Conservation (phyloP, 1,140 invertebrate species). For the Druon quercuslanigerum region DNA sequence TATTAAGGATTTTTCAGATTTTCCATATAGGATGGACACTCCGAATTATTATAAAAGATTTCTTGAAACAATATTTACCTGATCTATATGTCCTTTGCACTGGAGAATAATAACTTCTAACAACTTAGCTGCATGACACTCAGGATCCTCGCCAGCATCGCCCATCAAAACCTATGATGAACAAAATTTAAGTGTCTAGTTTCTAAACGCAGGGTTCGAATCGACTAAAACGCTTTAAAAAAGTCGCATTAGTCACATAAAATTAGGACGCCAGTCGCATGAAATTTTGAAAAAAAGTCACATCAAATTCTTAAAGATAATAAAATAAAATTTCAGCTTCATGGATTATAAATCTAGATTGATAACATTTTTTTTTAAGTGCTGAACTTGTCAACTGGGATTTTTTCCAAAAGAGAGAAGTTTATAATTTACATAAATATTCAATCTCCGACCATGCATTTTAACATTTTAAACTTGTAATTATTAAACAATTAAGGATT, state of each 20-base stretch:
- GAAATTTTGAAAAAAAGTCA: neutral
- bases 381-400: no score
- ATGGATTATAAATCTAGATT: no score
- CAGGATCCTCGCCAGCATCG: slow-evolving; percentile 94
- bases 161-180: slow-evolving; percentile 80
- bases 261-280: neutral
- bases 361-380: no score
- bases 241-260: no score
- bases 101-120: slow-evolving; percentile 98
- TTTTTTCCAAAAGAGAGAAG: no score
- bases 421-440: no score
- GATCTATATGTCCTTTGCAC: slow-evolving; percentile 91
- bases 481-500: no score
- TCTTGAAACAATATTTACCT: slow-evolving; percentile 57
- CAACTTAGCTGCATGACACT: slow-evolving; percentile 97
- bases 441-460: no score
- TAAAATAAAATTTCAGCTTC: neutral
- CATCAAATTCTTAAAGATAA: neutral
- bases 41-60: neutral
- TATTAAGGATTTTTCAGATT: neutral
- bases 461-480: no score
- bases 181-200: slow-evolving; percentile 21
- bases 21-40: neutral
- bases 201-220: no score
- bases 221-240: no score